Evolutionary conservation across 1,140 invertebrate species (phyloP), one percentile per base, ranked within the genome.

Genomic region (Tetramorium parvispinum): DNA sequence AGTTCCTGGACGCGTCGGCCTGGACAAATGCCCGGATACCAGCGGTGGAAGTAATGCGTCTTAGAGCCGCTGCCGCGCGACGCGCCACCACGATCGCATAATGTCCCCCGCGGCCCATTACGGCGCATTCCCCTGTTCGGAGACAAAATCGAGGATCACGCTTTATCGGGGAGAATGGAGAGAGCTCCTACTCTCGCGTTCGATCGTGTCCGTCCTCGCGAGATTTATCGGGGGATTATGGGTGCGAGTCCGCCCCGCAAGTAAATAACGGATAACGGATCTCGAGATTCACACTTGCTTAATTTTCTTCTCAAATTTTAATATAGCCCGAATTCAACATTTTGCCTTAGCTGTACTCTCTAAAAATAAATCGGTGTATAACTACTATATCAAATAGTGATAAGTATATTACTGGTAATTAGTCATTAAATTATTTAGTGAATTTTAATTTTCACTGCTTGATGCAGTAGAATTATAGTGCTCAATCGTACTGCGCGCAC

Each of bases 1-100:
- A 65, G 90, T 95, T 94, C 93, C 93, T 94, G 93, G 91, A 92
- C 90, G 91, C 92, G 94, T 94, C 94, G 93, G 88, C 78, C 85
- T 81, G 93, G 94, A 95, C 94, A 95, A 95, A 95, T 95, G 94
- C 89, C 94, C 94, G 94, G 94, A 95, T 95, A 94, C 94, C 91
- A 90, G 92, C 71, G 85, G 92, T 95, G 94, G 94, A 95, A 95
- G 94, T 93, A 93, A 94, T 95, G 92, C 93, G 92, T 95, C 94
- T 95, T 94, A 89, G 88, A 88, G 57, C 27, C 86, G 89, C 76
- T 85, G 73, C 55, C 65, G 77, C 46, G 61, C 59, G 61, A 73
- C 73, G 79, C 78, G 85, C 73, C 53, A 78, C 88, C 68, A 37
- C 76, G 71, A 32, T 85, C 63, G 68, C 68, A 85, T 85, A 68